Evolutionary conservation across 2,888 invertebrate genomes (phyloP).

Genomic region (Lymantria dispar): DNA sequence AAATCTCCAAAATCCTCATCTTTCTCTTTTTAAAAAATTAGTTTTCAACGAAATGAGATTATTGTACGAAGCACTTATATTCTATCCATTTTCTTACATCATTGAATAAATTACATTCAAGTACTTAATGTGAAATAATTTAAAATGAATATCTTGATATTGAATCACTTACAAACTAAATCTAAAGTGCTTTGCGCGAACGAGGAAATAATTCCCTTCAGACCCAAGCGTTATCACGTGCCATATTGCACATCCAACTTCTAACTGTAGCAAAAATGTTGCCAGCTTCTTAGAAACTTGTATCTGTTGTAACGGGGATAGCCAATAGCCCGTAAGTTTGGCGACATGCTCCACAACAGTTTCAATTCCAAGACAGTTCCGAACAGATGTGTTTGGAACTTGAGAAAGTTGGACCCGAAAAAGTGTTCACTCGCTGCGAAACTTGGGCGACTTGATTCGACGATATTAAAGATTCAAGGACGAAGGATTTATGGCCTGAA

Average conservation of each 20-base stretch:
- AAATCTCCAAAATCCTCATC: too few relatives aligned
- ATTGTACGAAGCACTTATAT: too few relatives aligned
- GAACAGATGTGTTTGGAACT: conserved; percentile 34
- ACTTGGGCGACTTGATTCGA: conserved; percentile 3
- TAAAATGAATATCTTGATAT: neutral
- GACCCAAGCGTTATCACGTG: neutral
- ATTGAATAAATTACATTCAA: neutral
- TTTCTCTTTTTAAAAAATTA: too few relatives aligned
- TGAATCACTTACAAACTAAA: neutral
- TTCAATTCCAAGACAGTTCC: conserved; percentile 31
- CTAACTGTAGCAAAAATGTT: conserved; percentile 13
- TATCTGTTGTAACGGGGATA: conserved; percentile 22
- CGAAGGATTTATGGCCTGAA: conserved; percentile 5
- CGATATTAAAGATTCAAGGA: conserved; percentile 16
- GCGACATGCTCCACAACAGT: conserved; percentile 29
- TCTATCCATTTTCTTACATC: too few relatives aligned
- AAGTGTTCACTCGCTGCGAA: conserved; percentile 6
- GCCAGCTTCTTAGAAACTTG: conserved; percentile 18
- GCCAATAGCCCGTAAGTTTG: conserved; percentile 29
- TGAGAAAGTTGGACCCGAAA: conserved; percentile 8
- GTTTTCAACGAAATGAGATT: too few relatives aligned
- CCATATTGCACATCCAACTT: conserved; percentile 2
- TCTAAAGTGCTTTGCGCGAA: neutral
- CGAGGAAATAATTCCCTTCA: neutral
- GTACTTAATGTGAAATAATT: neutral